Evolutionary conservation across 2,113 vertebrate genomes (phyloP).

Genomic region (Sisor rabdophorus): DNA sequence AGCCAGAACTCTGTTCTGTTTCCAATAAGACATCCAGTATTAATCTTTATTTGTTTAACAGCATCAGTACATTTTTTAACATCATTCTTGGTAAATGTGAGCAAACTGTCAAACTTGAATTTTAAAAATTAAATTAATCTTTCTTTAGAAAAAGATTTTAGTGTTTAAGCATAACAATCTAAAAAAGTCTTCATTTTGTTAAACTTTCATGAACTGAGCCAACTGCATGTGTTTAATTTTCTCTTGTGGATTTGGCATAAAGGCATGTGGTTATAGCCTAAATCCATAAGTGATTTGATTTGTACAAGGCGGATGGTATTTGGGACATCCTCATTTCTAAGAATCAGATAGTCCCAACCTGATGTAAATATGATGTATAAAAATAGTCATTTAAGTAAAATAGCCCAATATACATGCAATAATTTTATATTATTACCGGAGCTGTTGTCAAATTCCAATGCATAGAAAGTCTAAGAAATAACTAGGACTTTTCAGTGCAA

Average conservation of each 20-base stretch:
- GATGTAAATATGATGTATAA: neutral
- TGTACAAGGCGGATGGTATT: constrained; percentile 16
- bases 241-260: constrained; percentile 31
- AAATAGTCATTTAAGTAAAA: neutral
- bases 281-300: constrained; percentile 39
- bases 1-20: constrained; percentile 57
- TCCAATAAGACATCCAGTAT: constrained; percentile 59
- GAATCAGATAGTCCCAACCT: constrained; percentile 7
- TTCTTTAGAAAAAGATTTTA: neutral
- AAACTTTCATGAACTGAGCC: neutral
- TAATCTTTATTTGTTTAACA: constrained; percentile 63
- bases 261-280: constrained; percentile 33
- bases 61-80: constrained; percentile 54
- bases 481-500: no score
- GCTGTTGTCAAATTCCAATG: neutral
- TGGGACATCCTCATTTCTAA: neutral
- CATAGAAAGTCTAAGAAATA: no score
- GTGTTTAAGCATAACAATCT: neutral
- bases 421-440: neutral
- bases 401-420: neutral
- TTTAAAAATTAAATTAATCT: neutral
- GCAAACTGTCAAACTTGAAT: constrained; percentile 5
- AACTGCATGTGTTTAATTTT: constrained; percentile 18
- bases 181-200: constrained; percentile 1
- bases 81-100: neutral